Base-by-base conservation (phyloP, 2,888 invertebrate genomes). In the Teinopalpus imperialis region DNA sequence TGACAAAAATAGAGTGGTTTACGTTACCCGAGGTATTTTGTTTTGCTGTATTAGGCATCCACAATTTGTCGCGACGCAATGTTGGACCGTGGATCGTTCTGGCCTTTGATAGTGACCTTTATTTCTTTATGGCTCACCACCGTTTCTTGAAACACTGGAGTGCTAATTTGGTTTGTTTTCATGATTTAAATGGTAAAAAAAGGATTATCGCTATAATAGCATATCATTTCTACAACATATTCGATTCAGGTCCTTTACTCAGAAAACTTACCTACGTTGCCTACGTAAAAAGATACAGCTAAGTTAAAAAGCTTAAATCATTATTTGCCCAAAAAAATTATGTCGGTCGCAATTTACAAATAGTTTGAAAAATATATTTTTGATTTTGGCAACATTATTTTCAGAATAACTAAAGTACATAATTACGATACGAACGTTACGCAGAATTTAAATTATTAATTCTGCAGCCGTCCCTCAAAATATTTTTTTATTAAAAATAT, bases 361-460 rank as follows among this genome's bases (percentile, higher is more conserved):
- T 18, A 18, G 24, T 31, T 18, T 9, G 5, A 2, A 16, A 35
- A 2, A 34, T 27, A 9, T 13, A 26, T 21, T 8, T 34, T 7
- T 14, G 32, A 40, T 8, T 27, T 3, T n/a, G 24, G n/a, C 14
- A 39, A 27, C 36, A 36, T 42, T 20, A 42, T 42, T 47, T 41
- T 41, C 35, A 39, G 30, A 41, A 24, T 23, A 40, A 41, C 39
- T 42, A 35, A 41, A 41, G 35, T 30, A 36, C 41, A 36, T 41
- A 47, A 47, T 47, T 47, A 47, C 36, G 30, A n/a, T 24, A 23
- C 27, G 32, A 26, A 32, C 30, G 47, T 48, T 42, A 37, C 47
- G 36, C 41, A 31, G 47, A 48, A 48, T 42, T 43, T 42, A 42
- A 48, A 48, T 47, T 47, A 47, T 37, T 48, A 48, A 45, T 41